Conservation (phyloP, 2,888 invertebrate species). For the Rhorus exstirpatorius region DNA sequence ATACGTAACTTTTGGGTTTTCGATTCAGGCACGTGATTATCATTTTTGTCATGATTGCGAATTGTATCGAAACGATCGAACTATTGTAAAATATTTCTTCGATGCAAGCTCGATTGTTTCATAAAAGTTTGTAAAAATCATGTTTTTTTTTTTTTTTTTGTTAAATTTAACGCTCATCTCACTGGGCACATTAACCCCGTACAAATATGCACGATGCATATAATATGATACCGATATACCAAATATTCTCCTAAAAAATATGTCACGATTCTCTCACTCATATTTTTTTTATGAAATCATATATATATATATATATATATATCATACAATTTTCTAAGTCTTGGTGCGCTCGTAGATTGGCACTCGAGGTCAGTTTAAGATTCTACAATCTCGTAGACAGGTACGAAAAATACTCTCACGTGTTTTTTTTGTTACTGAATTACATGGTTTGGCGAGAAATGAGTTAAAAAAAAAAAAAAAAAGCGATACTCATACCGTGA, state of each 20-base stretch:
- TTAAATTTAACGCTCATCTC: too few relatives aligned
- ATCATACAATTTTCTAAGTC: constrained; percentile 16
- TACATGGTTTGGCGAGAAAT: constrained; percentile 54
- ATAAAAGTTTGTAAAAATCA: too few relatives aligned
- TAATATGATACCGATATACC: constrained; percentile 30
- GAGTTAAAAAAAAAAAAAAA: constrained; percentile 48
- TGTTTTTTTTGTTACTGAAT: constrained; percentile 28
- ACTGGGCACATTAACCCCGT: too few relatives aligned
- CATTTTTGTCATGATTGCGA: too few relatives aligned
- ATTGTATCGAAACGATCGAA: too few relatives aligned
- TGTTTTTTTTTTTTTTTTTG: too few relatives aligned
- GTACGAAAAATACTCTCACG: constrained; percentile 65
- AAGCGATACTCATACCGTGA: constrained; percentile 22
- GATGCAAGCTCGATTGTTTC: too few relatives aligned
- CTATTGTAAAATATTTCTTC: too few relatives aligned
- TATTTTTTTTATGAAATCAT: too few relatives aligned
- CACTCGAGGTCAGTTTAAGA: constrained; percentile 57
- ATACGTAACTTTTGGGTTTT: too few relatives aligned
- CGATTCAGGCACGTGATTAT: too few relatives aligned
- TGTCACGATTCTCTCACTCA: constrained; percentile 42
- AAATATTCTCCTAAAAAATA: constrained; percentile 54
- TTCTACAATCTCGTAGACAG: constrained; percentile 68
- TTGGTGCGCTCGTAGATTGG: constrained; percentile 38
- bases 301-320: neutral
- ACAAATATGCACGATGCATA: constrained; percentile 24